Percentiles rank a stretch among this genome's conserved stretches.
Evolutionary conservation across 2,797 vertebrate species (phyloP).

Genomic region (Petrocephalus sullivani): DNA sequence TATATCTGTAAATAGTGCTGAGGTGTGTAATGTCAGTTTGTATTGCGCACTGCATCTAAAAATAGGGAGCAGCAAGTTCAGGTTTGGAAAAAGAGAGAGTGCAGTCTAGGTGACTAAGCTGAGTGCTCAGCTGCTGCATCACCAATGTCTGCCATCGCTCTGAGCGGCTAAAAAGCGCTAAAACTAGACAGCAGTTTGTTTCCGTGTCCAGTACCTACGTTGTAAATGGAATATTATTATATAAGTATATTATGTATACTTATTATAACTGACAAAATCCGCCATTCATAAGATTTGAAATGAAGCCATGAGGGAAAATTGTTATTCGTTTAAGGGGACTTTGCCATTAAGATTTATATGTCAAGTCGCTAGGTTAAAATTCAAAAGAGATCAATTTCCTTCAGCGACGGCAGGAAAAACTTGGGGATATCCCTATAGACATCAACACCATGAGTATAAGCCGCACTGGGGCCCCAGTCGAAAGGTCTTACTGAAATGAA

Average conservation of each 20-base stretch:
- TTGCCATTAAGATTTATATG: neutral
- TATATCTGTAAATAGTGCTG: slow-evolving; percentile 2
- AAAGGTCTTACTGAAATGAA: neutral
- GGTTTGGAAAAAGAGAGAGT: neutral
- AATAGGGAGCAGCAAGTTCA: neutral
- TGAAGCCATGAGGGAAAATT: neutral
- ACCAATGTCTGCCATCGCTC: neutral
- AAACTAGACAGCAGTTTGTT: neutral
- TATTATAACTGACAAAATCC: neutral
- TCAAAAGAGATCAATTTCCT: neutral
- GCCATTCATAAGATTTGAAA: neutral
- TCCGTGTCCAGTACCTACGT: neutral
- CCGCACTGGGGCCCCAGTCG: neutral
- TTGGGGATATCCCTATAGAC: neutral
- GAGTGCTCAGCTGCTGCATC: neutral
- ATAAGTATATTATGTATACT: too few relatives aligned
- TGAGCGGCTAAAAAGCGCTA: neutral
- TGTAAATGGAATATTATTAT: neutral
- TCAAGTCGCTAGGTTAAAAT: neutral
- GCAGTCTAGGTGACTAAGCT: neutral
- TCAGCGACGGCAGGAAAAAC: neutral
- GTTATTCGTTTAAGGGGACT: neutral
- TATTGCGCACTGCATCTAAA: neutral
- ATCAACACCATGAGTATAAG: neutral
- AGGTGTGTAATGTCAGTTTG: neutral